Percentiles rank a stretch among this genome's conserved stretches.
Evolutionary conservation across 2,113 vertebrate species (phyloP).

Genomic region (Sakesphorus luctuosus): DNA sequence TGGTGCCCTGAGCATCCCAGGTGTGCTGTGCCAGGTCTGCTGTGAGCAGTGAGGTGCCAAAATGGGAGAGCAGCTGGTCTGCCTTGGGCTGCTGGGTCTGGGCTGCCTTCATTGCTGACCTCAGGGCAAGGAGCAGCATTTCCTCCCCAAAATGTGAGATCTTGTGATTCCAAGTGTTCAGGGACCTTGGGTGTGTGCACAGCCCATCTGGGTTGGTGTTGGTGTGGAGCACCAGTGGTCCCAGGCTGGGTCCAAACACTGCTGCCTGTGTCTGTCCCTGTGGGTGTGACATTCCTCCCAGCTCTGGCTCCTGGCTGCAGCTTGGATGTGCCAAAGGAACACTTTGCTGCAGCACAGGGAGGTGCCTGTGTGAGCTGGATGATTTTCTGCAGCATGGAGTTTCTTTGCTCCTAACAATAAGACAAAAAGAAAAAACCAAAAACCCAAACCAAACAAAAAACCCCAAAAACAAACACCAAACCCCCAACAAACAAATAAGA

Average conservation of each 20-base stretch:
- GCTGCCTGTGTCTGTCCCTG: slow-evolving; percentile 49
- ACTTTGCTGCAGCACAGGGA: not conserved
- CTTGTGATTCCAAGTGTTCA: rapidly evolving
- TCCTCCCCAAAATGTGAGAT: not conserved
- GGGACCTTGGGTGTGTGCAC: not conserved
- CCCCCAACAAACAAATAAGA: not conserved
- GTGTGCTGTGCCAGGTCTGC: not conserved
- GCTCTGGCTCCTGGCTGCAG: slow-evolving; percentile 46
- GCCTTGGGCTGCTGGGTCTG: not conserved
- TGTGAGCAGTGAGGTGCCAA: not conserved
- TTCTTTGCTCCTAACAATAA: not conserved
- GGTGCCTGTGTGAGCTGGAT: not conserved
- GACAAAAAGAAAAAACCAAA: too few relatives aligned
- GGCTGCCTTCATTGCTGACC: not conserved
- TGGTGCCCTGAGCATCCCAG: not conserved
- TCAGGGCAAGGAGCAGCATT: not conserved
- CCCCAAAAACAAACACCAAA: not conserved
- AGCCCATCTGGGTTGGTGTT: not conserved
- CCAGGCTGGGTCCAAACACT: slow-evolving; percentile 55
- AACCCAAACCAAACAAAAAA: too few relatives aligned
- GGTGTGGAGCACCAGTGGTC: not conserved
- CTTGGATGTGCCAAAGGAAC: not conserved
- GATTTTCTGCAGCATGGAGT: not conserved
- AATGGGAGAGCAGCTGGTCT: not conserved
- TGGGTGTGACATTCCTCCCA: slow-evolving; percentile 60